These are phyloP conservation scores for Lasioglossum zephyrum DNA, from an alignment of 2,888 invertebrate genomes.

Conservation along the genomic window DNA sequence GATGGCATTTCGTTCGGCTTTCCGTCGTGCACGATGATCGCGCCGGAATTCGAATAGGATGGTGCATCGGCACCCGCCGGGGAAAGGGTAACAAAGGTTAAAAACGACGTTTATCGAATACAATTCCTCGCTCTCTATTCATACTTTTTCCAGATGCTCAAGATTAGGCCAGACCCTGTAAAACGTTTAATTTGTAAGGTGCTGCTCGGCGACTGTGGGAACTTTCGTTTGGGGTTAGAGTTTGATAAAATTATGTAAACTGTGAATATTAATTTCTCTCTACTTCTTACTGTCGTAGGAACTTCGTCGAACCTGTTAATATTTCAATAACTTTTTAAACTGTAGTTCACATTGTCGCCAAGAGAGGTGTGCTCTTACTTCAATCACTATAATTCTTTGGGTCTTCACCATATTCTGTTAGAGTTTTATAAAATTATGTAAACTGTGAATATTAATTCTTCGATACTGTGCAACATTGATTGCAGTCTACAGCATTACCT, in stretches of 20 bases:
- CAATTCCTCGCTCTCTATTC: conserved; percentile 6
- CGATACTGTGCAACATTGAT: background rate
- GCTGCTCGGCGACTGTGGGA: background rate
- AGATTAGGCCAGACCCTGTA: background rate
- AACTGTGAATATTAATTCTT: background rate
- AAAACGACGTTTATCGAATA: conserved; percentile 45
- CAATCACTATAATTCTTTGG: too few relatives aligned
- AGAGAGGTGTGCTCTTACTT: too few relatives aligned
- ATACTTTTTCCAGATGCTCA: conserved; percentile 26
- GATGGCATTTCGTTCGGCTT: conserved; percentile 31
- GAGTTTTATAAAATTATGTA: background rate
- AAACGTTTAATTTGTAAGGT: background rate
- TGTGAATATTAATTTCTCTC: background rate
- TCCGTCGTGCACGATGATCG: conserved; percentile 35
- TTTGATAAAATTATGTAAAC: background rate
- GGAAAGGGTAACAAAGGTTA: conserved; percentile 26
- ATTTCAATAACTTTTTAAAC: too few relatives aligned
- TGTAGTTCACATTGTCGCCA: too few relatives aligned
- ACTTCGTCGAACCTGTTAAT: too few relatives aligned
- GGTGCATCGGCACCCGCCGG: conserved; percentile 7
- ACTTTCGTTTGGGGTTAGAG: background rate
- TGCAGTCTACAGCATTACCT: background rate
- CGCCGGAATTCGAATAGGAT: conserved; percentile 38
- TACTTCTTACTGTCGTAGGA: too few relatives aligned
- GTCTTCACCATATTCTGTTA: background rate